Evolutionary conservation across 2,113 vertebrate genomes (phyloP), one percentile per base, ranked within the genome.

Genomic region (Guaruba guarouba): DNA sequence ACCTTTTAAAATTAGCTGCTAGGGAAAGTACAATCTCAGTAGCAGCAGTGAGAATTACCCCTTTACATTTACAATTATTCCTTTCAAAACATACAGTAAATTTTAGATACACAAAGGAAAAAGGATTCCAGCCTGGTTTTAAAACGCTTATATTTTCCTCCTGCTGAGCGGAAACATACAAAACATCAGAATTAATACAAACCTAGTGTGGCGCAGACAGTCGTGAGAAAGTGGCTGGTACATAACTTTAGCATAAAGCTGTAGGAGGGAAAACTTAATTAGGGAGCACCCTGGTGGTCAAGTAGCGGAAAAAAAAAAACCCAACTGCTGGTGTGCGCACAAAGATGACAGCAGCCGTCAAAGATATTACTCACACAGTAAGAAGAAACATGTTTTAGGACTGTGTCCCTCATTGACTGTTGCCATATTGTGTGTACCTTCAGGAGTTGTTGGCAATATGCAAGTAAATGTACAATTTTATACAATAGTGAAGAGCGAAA

Each of bases 281-380:
- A 92, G 88, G 61, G 80, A 95, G 92, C 52, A 73, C 69, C 39
- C 80, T 96, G 41, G 43, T 88, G 78, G 95, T 81, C 61, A 84
- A 41, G 64, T 78, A 88, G 20, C 44, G 80, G 86, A 92, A 90
- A 13, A 29, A 78, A 79, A 88, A 66, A 11, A 35, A n/a, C 6
- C 1, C 52, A 49, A 46, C 39, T 28, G 19, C 5, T 29, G 5
- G n/a, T 79, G 29, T 3, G 6, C 13, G 19, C 25, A 17, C 54
- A 69, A 18, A 25, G 22, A 18, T 20, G 39, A 76, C 41, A 85
- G 28, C 22, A 88, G 18, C 7, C 46, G 43, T 37, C 16, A 43
- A 49, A 63, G n/a, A 24, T 70, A 43, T 18, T 90, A 68, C 6
- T 81, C 33, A 37, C 10, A 28, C 3, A 35, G 25, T 35, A 39